A percentile compares a stretch with the other conserved stretches of the same genome.
Conservation (phyloP, 2,113 vertebrate genomes). For the Centropristis striata region DNA sequence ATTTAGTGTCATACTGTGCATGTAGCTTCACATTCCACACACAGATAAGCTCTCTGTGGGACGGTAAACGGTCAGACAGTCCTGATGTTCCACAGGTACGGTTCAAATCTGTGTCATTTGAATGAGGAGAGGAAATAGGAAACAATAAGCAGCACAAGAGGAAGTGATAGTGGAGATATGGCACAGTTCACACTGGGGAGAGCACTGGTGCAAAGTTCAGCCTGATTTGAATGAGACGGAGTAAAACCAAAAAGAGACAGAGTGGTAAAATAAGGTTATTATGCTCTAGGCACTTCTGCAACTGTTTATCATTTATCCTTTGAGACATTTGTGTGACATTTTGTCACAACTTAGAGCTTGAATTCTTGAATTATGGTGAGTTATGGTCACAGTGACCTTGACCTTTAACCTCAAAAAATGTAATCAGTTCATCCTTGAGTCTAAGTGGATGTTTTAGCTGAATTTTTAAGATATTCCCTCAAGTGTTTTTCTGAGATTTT, state of each 20-base stretch:
- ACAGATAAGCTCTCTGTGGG: constrained; percentile 11
- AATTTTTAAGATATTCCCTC: too few relatives aligned
- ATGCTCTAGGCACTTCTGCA: not conserved
- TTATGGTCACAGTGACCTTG: too few relatives aligned
- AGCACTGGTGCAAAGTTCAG: constrained; percentile 46
- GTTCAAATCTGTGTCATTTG: constrained; percentile 59
- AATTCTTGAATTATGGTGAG: not conserved
- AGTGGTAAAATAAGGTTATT: not conserved
- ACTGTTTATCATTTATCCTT: not conserved
- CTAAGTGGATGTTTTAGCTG: too few relatives aligned
- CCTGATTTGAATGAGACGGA: constrained; percentile 52
- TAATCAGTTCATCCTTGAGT: too few relatives aligned
- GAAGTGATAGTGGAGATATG: constrained; percentile 54
- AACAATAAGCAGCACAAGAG: constrained; percentile 62
- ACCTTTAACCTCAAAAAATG: too few relatives aligned
- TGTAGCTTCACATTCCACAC: constrained; percentile 14
- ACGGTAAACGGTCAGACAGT: constrained; percentile 26
- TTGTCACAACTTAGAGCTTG: too few relatives aligned
- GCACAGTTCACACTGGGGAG: constrained; percentile 15
- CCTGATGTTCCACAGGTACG: constrained; percentile 31
- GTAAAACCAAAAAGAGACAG: constrained; percentile 26
- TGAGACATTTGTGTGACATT: too few relatives aligned
- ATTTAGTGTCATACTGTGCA: not conserved
- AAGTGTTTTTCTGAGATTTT: too few relatives aligned
- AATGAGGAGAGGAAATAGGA: constrained; percentile 70